phyloP scores from a whole-genome alignment of 2,888 invertebrate genomes.

The Synergus japonicus region DNA sequence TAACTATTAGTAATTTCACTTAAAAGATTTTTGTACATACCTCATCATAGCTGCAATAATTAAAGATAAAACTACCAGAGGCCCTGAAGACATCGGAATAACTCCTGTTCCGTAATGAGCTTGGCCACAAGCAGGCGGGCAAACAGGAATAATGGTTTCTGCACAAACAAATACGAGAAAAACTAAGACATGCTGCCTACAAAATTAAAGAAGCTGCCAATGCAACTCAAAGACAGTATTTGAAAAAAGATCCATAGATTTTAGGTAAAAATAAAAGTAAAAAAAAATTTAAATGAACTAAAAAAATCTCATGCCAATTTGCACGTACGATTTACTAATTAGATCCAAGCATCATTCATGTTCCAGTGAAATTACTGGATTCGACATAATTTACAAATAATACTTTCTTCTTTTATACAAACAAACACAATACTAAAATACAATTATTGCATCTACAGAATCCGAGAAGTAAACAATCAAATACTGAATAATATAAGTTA shows the following conservation, averaged over 20 bases:
- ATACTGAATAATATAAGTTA: neutral
- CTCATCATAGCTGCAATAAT: conserved; percentile 78
- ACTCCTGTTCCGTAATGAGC: conserved; percentile 82
- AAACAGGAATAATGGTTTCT: conserved; percentile 95
- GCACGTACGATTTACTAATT: neutral
- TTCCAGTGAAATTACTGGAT: neutral
- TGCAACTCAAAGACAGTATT: conserved; percentile 36
- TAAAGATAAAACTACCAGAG: conserved; percentile 77
- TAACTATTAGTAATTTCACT: conserved; percentile 81
- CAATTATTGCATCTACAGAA: neutral
- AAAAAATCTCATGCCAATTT: conserved; percentile 29
- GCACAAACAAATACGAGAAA: conserved; percentile 76
- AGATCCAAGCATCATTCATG: conserved; percentile 5
- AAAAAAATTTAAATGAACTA: neutral
- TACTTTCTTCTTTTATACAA: neutral
- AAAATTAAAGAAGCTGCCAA: conserved; percentile 44
- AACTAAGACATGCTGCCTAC: conserved; percentile 73
- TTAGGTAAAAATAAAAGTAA: neutral
- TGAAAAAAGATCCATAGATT: neutral
- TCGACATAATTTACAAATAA: neutral
- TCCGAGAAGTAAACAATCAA: neutral
- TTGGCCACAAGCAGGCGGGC: conserved; percentile 93
- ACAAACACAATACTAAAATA: neutral
- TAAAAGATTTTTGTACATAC: conserved; percentile 63
- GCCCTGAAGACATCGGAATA: conserved; percentile 77